phyloP scores from a whole-genome alignment of 2,888 invertebrate genomes.

The Dynastes hyllus region DNA sequence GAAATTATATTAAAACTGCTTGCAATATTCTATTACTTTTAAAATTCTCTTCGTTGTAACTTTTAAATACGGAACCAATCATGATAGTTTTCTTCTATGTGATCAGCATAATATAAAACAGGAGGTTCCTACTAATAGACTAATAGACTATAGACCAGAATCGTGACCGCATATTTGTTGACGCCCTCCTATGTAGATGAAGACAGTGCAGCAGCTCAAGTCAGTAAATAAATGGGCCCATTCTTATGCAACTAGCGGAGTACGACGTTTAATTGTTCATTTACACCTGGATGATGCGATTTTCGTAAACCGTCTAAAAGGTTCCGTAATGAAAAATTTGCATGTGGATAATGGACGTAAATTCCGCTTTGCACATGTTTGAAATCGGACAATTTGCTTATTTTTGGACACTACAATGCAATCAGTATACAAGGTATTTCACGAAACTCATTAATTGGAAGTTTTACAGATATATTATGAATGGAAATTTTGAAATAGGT shows the following conservation, averaged over 20 bases:
- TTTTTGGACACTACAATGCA: neutral
- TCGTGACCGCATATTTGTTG: constrained; percentile 1
- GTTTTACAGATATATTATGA: too few relatives aligned
- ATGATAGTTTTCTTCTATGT: too few relatives aligned
- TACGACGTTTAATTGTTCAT: constrained; percentile 45
- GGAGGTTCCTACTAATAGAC: neutral
- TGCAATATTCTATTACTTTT: too few relatives aligned
- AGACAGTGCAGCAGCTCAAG: neutral
- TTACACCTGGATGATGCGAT: constrained; percentile 39
- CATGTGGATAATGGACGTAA: constrained; percentile 38
- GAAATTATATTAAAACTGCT: too few relatives aligned
- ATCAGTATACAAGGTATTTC: neutral
- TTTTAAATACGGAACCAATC: too few relatives aligned
- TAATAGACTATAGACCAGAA: neutral
- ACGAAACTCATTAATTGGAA: too few relatives aligned
- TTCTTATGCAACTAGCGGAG: neutral
- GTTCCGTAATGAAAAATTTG: constrained; percentile 44
- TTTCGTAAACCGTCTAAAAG: neutral
- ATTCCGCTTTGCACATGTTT: neutral
- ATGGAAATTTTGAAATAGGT: too few relatives aligned
- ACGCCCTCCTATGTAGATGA: too few relatives aligned
- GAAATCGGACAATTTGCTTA: constrained; percentile 1
- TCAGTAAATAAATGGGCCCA: neutral
- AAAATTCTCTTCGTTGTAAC: too few relatives aligned
- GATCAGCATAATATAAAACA: too few relatives aligned